These are phyloP conservation scores for Ageneiosus marmoratus DNA, from an alignment of 2,113 vertebrate species.

Conservation along the genomic window DNA sequence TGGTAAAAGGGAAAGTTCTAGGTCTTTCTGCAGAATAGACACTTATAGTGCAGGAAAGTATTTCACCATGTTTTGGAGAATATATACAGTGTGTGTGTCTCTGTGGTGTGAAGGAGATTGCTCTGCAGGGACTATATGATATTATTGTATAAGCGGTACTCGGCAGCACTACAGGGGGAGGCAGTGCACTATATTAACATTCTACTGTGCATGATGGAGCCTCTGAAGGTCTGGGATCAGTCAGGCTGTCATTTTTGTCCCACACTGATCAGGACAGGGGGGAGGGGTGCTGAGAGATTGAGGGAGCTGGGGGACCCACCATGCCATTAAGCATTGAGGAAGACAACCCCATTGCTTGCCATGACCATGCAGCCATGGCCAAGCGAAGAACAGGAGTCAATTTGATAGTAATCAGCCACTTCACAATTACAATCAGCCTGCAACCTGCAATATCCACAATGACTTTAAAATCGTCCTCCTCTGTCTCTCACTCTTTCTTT, in stretches of 20 bases:
- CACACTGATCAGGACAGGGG: slow-evolving; percentile 57
- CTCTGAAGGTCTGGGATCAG: slow-evolving; percentile 62
- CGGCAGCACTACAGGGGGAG: not conserved
- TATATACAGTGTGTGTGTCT: not conserved
- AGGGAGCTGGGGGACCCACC: not conserved
- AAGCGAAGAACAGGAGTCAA: slow-evolving; percentile 65
- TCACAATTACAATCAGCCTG: slow-evolving; percentile 69
- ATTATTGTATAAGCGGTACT: not conserved
- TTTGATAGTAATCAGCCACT: slow-evolving; percentile 70
- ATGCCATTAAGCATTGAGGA: not conserved
- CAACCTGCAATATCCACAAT: slow-evolving; percentile 76
- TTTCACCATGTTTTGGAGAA: not conserved
- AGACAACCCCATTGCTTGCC: not conserved
- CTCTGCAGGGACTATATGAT: not conserved
- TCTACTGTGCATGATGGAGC: slow-evolving; percentile 56
- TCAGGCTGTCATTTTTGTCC: slow-evolving; percentile 61
- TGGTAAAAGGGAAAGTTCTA: not conserved
- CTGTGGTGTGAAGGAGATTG: not conserved
- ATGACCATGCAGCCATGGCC: slow-evolving; percentile 21
- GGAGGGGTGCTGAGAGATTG: slow-evolving; percentile 31
- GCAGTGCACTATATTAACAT: slow-evolving; percentile 50
- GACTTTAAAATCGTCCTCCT: slow-evolving; percentile 70
- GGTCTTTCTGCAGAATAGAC: not conserved
- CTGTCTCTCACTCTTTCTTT: slow-evolving; percentile 12
- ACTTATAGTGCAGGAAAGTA: not conserved